Conservation (phyloP, 2,888 invertebrate genomes). For the Cistogaster globosa region DNA sequence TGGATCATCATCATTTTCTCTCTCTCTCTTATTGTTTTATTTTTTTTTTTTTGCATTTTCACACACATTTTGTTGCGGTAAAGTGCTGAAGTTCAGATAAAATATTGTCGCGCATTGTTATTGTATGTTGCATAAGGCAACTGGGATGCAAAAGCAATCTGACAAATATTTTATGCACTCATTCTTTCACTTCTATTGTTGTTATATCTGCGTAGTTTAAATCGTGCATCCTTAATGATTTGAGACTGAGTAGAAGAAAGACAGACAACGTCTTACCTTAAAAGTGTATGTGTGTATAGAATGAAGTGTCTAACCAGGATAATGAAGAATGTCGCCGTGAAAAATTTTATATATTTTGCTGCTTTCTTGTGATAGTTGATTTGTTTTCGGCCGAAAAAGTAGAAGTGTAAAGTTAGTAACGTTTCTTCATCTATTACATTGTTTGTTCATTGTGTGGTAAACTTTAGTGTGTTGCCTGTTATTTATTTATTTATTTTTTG, state of each 20-base stretch:
- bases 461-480: conserved; percentile 29
- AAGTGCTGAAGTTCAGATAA: conserved; percentile 73
- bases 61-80: conserved; percentile 65
- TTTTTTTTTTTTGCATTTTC: conserved; percentile 27
- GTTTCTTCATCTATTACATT: conserved; percentile 24
- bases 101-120: conserved; percentile 64
- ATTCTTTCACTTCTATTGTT: conserved; percentile 40
- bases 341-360: conserved; percentile 47
- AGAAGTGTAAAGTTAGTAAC: conserved; percentile 23
- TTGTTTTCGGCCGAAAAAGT: neutral
- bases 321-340: conserved; percentile 59
- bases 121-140: conserved; percentile 27
- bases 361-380: conserved; percentile 8
- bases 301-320: conserved; percentile 26
- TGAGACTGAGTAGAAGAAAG: conserved; percentile 22
- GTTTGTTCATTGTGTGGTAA: conserved; percentile 61
- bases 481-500: neutral
- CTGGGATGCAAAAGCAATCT: conserved; percentile 56
- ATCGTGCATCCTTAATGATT: conserved; percentile 58
- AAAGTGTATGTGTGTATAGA: neutral
- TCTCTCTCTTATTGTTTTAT: neutral
- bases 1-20: conserved; percentile 28
- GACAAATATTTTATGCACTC: conserved; percentile 56
- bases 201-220: conserved; percentile 47
- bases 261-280: neutral